phyloP scores from a whole-genome alignment of 2,113 vertebrate genomes.

The Burhinus bistriatus region DNA sequence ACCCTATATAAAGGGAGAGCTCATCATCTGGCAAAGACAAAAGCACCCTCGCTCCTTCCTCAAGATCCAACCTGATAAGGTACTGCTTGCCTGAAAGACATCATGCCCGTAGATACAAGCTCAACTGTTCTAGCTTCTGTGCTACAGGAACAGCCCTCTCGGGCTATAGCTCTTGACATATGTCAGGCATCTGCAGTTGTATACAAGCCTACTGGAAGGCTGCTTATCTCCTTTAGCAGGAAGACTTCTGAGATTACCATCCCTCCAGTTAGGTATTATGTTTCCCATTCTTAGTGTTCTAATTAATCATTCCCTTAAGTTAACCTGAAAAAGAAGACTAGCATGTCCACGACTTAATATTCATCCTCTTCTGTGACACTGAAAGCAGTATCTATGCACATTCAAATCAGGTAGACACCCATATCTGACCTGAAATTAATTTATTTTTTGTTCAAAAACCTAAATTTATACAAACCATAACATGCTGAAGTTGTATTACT shows the following conservation, averaged over 20 bases:
- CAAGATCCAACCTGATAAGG: neutral
- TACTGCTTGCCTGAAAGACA: neutral
- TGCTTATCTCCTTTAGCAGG: neutral
- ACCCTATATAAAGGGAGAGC: neutral
- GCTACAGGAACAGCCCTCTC: neutral
- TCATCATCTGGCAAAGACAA: neutral
- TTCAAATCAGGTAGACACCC: neutral
- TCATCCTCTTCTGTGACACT: neutral
- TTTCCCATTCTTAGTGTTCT: neutral
- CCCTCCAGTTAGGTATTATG: neutral
- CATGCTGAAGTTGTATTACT: neutral
- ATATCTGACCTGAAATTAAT: neutral
- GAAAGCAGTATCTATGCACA: neutral
- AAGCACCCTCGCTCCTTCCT: neutral
- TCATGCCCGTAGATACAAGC: neutral
- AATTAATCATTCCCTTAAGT: neutral
- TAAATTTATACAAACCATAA: neutral
- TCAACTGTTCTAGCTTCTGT: neutral
- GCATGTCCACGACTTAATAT: neutral
- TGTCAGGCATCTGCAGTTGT: neutral
- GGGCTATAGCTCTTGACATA: fast-evolving
- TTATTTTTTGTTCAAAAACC: neutral
- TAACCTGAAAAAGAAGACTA: neutral
- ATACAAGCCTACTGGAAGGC: neutral
- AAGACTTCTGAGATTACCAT: neutral